Evolutionary conservation across 2,888 invertebrate species (phyloP).

Genomic region (Idaea dimidiata): DNA sequence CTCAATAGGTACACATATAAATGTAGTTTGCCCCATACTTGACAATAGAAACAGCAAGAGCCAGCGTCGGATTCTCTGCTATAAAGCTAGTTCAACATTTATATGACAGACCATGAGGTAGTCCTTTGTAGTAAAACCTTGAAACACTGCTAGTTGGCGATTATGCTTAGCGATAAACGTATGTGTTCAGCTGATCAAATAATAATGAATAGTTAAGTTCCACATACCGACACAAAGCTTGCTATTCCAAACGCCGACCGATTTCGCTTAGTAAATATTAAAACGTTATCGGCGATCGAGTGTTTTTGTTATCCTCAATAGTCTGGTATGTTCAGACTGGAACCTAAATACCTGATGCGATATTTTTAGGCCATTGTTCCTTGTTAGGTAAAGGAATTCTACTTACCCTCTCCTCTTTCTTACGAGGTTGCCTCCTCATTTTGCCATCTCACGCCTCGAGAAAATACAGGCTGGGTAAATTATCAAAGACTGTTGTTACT

Average conservation of each 20-base stretch:
- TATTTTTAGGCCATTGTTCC: slow-evolving; percentile 69
- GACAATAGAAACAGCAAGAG: too few relatives aligned
- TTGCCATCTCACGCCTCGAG: slow-evolving; percentile 58
- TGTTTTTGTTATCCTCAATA: slow-evolving; percentile 28
- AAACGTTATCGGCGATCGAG: slow-evolving; percentile 13
- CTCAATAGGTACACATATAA: too few relatives aligned
- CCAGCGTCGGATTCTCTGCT: too few relatives aligned
- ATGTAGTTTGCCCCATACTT: too few relatives aligned
- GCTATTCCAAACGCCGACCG: slow-evolving; percentile 2
- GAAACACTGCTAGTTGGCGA: slow-evolving; percentile 3
- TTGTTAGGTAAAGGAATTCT: slow-evolving; percentile 72
- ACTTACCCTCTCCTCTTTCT: slow-evolving; percentile 28
- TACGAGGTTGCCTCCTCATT: slow-evolving; percentile 44
- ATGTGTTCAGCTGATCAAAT: slow-evolving; percentile 26
- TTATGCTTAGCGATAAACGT: slow-evolving; percentile 10
- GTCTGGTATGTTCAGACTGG: slow-evolving; percentile 22
- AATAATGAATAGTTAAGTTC: slow-evolving; percentile 14
- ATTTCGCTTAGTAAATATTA: neutral
- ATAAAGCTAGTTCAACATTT: too few relatives aligned
- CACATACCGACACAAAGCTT: slow-evolving; percentile 9
- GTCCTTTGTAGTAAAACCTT: neutral
- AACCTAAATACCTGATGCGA: slow-evolving; percentile 55
- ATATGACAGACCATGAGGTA: neutral
- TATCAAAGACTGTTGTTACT: slow-evolving; percentile 7
- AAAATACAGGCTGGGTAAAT: slow-evolving; percentile 22